These are phyloP conservation scores for Rutilus rutilus DNA, from an alignment of 2,113 vertebrate species.

Conservation along the genomic window DNA sequence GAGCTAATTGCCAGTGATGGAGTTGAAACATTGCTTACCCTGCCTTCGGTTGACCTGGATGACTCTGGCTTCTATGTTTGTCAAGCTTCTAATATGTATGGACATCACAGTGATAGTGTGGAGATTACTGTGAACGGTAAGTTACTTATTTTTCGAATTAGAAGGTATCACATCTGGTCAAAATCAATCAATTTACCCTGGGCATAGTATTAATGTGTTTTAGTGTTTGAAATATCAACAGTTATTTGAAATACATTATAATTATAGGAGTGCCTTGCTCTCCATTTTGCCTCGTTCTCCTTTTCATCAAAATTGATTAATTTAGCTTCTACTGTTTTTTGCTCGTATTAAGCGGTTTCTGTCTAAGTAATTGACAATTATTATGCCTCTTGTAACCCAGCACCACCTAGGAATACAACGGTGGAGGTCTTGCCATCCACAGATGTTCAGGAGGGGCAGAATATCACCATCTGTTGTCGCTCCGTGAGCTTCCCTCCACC, in stretches of 20 bases:
- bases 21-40: slow-evolving; percentile 56
- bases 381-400: slow-evolving; percentile 52
- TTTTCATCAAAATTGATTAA: neutral
- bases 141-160: neutral
- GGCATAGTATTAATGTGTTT: neutral
- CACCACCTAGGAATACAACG: slow-evolving; percentile 73
- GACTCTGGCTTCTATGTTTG: slow-evolving; percentile 65
- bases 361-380: neutral
- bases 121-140: slow-evolving; percentile 68
- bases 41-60: slow-evolving; percentile 53
- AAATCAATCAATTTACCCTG: neutral
- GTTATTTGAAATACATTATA: neutral
- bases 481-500: slow-evolving; percentile 70
- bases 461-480: slow-evolving; percentile 71
- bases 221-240: neutral
- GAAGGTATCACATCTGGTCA: neutral
- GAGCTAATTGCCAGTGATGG: slow-evolving; percentile 56
- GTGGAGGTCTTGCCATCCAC: slow-evolving; percentile 69
- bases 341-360: neutral
- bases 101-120: slow-evolving; percentile 53
- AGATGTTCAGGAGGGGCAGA: slow-evolving; percentile 72
- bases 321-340: neutral
- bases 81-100: slow-evolving; percentile 62
- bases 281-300: slow-evolving; percentile 17
- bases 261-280: neutral